These are phyloP conservation scores for Panonychus citri DNA, from an alignment of 1,140 invertebrate genomes.

Conservation along the genomic window DNA sequence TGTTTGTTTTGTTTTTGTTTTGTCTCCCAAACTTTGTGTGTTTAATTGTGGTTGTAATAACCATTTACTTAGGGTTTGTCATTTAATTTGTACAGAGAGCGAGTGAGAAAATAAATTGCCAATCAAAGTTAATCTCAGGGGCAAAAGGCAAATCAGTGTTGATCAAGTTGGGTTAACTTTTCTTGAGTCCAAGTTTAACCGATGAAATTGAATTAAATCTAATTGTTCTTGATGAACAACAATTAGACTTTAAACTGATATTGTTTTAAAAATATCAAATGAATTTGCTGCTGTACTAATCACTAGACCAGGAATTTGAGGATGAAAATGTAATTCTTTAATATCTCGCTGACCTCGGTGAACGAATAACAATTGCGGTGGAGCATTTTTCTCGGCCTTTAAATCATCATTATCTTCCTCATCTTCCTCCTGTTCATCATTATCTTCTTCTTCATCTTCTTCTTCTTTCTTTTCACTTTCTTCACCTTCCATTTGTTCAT, in stretches of 20 bases:
- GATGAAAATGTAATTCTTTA: constrained; percentile 97
- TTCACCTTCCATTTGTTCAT: constrained; percentile 11
- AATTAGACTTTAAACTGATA: constrained; percentile 20
- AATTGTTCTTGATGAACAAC: no score
- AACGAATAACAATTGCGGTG: constrained; percentile 86
- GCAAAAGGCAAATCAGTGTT: no score
- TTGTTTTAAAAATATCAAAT: constrained; percentile 94
- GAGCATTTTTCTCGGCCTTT: constrained; percentile 36
- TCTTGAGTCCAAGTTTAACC: no score
- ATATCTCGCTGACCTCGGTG: constrained; percentile 94
- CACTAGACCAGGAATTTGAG: constrained; percentile 70
- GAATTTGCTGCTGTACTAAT: constrained; percentile 82
- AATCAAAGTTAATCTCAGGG: no score
- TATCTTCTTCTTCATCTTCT: constrained; percentile 3
- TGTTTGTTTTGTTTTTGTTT: no score
- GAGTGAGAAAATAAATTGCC: no score
- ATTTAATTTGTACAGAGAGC: no score
- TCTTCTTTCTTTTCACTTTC: constrained; percentile 1
- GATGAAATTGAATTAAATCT: no score
- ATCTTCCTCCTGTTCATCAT: neutral
- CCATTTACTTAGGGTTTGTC: no score
- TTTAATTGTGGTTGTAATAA: no score
- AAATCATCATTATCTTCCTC: neutral
- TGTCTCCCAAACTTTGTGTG: no score
- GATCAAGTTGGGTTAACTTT: no score